Percentiles rank a stretch among this genome's conserved stretches.
Conservation (phyloP, 2,113 vertebrate species). For the Cryptotis parvus region DNA sequence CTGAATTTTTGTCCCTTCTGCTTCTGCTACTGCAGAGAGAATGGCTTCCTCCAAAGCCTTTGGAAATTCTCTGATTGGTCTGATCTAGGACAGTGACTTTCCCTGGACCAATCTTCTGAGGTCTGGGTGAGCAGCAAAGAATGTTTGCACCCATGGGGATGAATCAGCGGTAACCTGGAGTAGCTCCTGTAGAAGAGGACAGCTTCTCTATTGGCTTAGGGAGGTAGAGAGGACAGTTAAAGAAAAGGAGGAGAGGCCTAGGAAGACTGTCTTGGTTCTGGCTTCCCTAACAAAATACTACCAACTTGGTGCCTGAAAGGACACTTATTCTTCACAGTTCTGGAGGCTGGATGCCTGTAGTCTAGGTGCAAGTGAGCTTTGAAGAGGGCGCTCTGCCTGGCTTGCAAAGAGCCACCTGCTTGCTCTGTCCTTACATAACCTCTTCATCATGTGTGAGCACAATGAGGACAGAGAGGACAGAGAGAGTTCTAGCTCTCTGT, state of each 20-base stretch:
- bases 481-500: not conserved
- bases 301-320: not conserved
- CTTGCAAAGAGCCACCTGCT: not conserved
- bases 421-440: not conserved
- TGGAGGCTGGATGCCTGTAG: not conserved
- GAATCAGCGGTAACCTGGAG: not conserved
- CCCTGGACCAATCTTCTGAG: not conserved
- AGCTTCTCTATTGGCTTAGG: not conserved
- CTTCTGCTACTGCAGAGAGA: not conserved
- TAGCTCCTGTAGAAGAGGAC: not conserved
- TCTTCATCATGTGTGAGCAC: not conserved
- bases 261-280: not conserved
- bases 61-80: constrained; percentile 34
- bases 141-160: not conserved
- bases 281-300: not conserved
- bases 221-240: not conserved
- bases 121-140: not conserved
- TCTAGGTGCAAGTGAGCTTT: not conserved
- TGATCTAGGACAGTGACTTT: not conserved
- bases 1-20: not conserved
- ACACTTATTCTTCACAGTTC: not conserved
- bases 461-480: not conserved
- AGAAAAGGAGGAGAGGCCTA: not conserved
- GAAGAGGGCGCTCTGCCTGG: not conserved
- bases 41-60: not conserved